Percentiles rank a stretch among this genome's conserved stretches.
Conservation (phyloP, 2,888 invertebrate species). For the Mythimna pallens region DNA sequence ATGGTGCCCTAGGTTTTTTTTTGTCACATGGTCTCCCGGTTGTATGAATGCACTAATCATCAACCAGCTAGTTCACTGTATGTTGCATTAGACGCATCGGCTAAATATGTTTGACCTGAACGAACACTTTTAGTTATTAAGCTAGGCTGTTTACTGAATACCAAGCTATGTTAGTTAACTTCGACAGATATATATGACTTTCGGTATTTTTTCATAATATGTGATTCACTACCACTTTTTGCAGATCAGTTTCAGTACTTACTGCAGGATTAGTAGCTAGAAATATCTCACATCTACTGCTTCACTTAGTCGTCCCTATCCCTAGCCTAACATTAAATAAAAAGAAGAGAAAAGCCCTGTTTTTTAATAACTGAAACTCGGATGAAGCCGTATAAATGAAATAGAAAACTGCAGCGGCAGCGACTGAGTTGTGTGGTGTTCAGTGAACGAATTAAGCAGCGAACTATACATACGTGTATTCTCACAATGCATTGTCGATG, state of each 20-base stretch:
- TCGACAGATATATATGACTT: too few relatives aligned
- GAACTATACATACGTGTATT: conserved; percentile 50
- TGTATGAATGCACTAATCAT: too few relatives aligned
- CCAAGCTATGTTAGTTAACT: too few relatives aligned
- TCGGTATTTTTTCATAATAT: background rate
- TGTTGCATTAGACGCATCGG: too few relatives aligned
- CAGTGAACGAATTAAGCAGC: conserved; percentile 62
- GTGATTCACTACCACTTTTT: background rate
- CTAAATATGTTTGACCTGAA: too few relatives aligned
- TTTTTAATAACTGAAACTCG: conserved; percentile 30
- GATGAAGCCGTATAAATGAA: conserved; percentile 32
- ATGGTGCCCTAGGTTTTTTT: too few relatives aligned
- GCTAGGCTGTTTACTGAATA: too few relatives aligned
- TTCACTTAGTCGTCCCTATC: background rate
- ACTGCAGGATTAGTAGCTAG: background rate
- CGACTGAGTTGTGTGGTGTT: conserved; percentile 51
- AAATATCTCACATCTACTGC: background rate
- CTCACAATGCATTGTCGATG: conserved; percentile 69
- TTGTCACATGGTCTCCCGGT: too few relatives aligned
- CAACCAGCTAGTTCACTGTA: too few relatives aligned
- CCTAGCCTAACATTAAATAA: conserved; percentile 4
- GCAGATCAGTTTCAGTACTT: background rate
- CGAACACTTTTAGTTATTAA: too few relatives aligned
- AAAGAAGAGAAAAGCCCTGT: background rate
- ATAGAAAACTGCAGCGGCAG: conserved; percentile 38